phyloP scores from a whole-genome alignment of 2,113 vertebrate species.

The Hippocampus barbouri region DNA sequence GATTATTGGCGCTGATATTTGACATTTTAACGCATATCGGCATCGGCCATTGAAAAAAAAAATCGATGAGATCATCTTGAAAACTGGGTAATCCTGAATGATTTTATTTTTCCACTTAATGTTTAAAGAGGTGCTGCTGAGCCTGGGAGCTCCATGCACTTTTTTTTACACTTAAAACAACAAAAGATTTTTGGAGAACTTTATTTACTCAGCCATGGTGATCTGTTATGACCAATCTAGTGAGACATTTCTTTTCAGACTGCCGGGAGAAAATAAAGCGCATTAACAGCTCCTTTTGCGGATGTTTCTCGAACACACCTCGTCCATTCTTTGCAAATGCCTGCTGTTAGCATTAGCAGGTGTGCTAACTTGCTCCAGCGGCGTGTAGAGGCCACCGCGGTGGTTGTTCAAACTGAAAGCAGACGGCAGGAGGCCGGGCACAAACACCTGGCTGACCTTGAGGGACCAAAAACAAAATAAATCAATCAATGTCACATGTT shows the following conservation, averaged over 20 bases:
- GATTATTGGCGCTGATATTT: too few species aligned
- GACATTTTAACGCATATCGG: too few species aligned
- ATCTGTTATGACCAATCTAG: conserved; percentile 4
- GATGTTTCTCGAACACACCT: conserved; percentile 66
- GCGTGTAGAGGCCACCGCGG: conserved; percentile 77
- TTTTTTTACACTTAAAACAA: too few species aligned
- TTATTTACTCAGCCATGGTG: background rate
- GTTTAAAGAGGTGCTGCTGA: too few species aligned
- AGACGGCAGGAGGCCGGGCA: conserved; percentile 82
- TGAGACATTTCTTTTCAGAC: conserved; percentile 15
- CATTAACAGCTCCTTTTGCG: background rate
- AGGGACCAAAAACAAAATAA: background rate
- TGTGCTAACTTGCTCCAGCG: conserved; percentile 80
- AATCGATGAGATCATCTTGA: too few species aligned
- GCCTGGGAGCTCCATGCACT: too few species aligned
- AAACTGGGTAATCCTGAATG: too few species aligned
- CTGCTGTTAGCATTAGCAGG: conserved; percentile 80
- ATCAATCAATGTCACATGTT: background rate
- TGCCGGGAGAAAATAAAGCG: background rate
- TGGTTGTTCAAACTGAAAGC: conserved; percentile 78
- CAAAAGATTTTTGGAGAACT: too few species aligned
- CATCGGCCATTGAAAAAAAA: too few species aligned
- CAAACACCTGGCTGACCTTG: conserved; percentile 94
- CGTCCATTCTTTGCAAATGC: conserved; percentile 82
- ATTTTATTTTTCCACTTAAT: too few species aligned